Percentiles rank a stretch among this genome's conserved stretches.
phyloP scores from a whole-genome alignment of 2,113 vertebrate genomes.

The Cebidichthys violaceus region DNA sequence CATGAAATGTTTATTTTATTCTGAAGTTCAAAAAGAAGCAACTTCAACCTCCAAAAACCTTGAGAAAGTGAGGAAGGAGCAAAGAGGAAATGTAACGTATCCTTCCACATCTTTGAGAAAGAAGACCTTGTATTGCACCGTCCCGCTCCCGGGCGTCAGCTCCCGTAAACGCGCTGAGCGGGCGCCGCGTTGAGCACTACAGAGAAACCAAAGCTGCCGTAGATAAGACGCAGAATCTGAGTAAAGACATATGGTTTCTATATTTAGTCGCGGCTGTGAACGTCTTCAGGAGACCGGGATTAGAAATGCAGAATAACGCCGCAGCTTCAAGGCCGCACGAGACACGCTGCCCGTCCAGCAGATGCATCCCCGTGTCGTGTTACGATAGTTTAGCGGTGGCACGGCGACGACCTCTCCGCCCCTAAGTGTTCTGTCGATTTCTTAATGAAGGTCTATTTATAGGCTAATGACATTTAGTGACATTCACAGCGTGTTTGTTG shows the following conservation, averaged over 20 bases:
- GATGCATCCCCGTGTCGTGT: neutral
- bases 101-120: neutral
- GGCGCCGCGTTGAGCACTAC: neutral
- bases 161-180: neutral
- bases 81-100: neutral
- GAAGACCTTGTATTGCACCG: neutral
- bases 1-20: neutral
- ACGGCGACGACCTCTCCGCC: neutral
- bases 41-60: conserved; percentile 10
- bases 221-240: neutral
- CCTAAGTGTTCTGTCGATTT: neutral
- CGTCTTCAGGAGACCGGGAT: neutral
- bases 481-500: neutral
- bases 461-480: conserved; percentile 26
- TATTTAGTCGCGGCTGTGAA: conserved; percentile 1
- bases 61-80: neutral
- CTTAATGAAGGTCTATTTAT: conserved; percentile 19
- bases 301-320: neutral
- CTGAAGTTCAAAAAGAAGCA: neutral
- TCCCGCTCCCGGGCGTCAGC: neutral
- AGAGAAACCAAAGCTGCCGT: neutral
- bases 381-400: neutral
- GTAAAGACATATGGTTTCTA: neutral
- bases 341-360: neutral
- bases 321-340: neutral